Conservation (phyloP, 2,113 vertebrate genomes). For the Toxotes jaculatrix region DNA sequence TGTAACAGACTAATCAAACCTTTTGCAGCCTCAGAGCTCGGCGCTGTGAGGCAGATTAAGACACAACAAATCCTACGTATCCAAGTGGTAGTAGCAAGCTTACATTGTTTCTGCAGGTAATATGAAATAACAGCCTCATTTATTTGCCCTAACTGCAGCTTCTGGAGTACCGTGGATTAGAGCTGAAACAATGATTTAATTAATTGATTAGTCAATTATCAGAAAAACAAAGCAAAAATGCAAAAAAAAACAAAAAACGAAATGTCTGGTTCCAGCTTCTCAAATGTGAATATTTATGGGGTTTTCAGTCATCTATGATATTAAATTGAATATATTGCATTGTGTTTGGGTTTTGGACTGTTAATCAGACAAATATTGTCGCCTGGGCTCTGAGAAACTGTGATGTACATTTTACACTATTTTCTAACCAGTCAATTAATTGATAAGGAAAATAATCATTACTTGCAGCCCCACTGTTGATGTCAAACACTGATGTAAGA, state of each 20-base stretch:
- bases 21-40: not conserved
- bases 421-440: not conserved
- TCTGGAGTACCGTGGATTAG: not conserved
- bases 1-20: not conserved
- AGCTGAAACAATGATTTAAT: not conserved
- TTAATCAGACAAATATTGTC: not conserved
- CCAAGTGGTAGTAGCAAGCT: not conserved
- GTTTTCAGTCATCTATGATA: not conserved
- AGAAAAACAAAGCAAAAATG: not conserved
- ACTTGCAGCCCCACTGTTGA: not conserved
- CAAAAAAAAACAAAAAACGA: too few species aligned
- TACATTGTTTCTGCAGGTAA: not conserved
- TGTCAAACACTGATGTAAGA: not conserved
- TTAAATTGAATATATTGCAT: not conserved
- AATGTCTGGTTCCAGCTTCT: not conserved
- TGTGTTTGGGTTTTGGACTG: not conserved
- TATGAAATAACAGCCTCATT: not conserved
- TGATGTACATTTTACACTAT: not conserved
- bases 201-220: not conserved
- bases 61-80: not conserved
- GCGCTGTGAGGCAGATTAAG: not conserved
- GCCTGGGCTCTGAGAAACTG: not conserved
- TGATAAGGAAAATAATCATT: not conserved
- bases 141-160: not conserved
- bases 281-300: not conserved